These are phyloP conservation scores for Aurelia aurita DNA, from an alignment of 30 jellyfish, hydroid and myxozoan species.

Conservation along the genomic window DNA sequence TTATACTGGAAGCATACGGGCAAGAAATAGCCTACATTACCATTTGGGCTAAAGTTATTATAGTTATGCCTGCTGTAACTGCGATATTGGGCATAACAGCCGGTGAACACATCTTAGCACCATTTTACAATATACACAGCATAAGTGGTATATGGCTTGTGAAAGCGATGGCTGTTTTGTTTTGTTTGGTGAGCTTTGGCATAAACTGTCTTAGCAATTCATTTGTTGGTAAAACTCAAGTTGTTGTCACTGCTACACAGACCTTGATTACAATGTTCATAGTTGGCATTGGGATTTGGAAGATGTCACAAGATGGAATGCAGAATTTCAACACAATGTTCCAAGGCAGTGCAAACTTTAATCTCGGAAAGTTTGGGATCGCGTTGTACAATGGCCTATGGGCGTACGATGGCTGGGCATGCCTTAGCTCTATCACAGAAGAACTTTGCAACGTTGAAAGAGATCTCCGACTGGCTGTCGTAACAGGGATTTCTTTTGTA, in stretches of 20 bases:
- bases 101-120: slow-evolving; percentile 3
- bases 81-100: neutral
- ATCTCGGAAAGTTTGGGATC: slow-evolving; percentile 14
- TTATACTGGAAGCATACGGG: slow-evolving; percentile 20
- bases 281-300: neutral
- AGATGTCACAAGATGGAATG: neutral
- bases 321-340: neutral
- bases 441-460: slow-evolving; percentile 12
- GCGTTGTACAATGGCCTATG: slow-evolving; percentile 3
- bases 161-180: neutral
- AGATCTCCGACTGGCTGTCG: slow-evolving; percentile 2
- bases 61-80: neutral
- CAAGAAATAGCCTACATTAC: neutral
- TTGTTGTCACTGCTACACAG: neutral
- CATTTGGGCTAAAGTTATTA: slow-evolving; percentile 4
- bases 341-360: neutral
- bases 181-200: neutral
- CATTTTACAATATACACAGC: slow-evolving; percentile 9
- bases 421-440: slow-evolving; percentile 1
- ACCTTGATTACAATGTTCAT: neutral
- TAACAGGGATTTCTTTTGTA: slow-evolving; percentile 5
- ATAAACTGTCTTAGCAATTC: neutral
- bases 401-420: slow-evolving; percentile 21
- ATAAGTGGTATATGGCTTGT: neutral
- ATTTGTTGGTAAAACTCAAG: neutral